These are phyloP conservation scores for Eupeodes luniger DNA, from an alignment of 2,888 invertebrate species.

Conservation along the genomic window DNA sequence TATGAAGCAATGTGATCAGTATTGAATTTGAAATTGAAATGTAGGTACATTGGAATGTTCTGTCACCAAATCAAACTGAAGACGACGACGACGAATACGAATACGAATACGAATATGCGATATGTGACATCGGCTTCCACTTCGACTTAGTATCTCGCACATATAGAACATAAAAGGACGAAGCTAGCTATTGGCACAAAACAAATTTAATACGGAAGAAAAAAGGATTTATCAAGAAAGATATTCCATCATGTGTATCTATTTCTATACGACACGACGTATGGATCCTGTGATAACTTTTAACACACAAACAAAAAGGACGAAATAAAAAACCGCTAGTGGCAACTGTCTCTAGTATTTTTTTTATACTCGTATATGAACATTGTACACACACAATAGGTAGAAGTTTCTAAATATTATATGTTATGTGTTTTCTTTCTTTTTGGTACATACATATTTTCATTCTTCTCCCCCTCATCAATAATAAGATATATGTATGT, in stretches of 20 bases:
- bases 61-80: slow-evolving; percentile 71
- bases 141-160: slow-evolving; percentile 3
- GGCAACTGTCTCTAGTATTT: slow-evolving; percentile 70
- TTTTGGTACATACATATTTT: background rate
- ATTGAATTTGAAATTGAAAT: slow-evolving; percentile 74
- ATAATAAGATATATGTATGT: slow-evolving; percentile 68
- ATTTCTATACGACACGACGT: background rate
- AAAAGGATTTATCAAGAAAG: slow-evolving; percentile 72
- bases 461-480: slow-evolving; percentile 41
- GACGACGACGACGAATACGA: slow-evolving; percentile 24
- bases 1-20: slow-evolving; percentile 63
- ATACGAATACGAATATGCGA: slow-evolving; percentile 41
- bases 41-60: slow-evolving; percentile 68
- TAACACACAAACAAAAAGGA: slow-evolving; percentile 40
- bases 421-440: slow-evolving; percentile 19
- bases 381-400: slow-evolving; percentile 42
- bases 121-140: slow-evolving; percentile 19
- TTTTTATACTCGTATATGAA: background rate
- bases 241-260: slow-evolving; percentile 55
- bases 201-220: slow-evolving; percentile 19
- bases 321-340: slow-evolving; percentile 29
- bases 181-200: slow-evolving; percentile 21
- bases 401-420: slow-evolving; percentile 22
- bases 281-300: slow-evolving; percentile 60
- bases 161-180: slow-evolving; percentile 6